Evolutionary conservation across 2,797 vertebrate genomes (phyloP).

Genomic region (Aphelocoma californica): DNA sequence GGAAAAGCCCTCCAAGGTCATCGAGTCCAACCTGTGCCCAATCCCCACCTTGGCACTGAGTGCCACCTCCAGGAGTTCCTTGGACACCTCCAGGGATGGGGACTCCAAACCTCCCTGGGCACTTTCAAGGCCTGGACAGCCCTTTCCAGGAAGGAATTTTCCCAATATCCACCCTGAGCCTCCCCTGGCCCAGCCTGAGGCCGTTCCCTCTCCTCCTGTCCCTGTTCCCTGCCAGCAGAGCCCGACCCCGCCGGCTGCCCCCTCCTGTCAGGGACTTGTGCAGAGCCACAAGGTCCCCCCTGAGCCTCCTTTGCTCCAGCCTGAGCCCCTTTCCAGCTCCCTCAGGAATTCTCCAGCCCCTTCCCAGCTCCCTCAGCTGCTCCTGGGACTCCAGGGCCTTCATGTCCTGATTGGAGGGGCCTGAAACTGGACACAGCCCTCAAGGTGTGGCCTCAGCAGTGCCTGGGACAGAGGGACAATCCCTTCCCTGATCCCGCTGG

Average conservation of each 20-base stretch:
- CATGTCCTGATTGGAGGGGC: accelerated
- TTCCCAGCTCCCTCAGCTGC: background rate
- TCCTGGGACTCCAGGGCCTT: background rate
- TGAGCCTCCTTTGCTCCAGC: background rate
- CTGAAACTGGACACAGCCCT: background rate
- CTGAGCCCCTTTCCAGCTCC: background rate
- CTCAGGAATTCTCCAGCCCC: background rate
- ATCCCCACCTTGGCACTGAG: background rate
- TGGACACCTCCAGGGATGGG: background rate
- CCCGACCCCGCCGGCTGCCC: background rate
- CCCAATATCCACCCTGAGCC: accelerated
- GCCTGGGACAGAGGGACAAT: background rate
- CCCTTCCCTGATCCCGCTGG: background rate
- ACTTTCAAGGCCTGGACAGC: accelerated
- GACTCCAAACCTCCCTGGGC: accelerated
- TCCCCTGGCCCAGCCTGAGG: background rate
- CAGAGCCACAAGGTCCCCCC: no score
- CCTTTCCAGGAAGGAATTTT: background rate
- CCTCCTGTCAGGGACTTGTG: no score
- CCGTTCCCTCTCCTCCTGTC: background rate
- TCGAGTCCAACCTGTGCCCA: accelerated
- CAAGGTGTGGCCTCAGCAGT: background rate
- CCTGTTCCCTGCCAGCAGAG: background rate
- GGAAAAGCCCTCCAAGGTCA: background rate
- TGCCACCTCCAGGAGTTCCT: background rate